phyloP scores from a whole-genome alignment of 2,797 vertebrate species.

The Carduelis carduelis region DNA sequence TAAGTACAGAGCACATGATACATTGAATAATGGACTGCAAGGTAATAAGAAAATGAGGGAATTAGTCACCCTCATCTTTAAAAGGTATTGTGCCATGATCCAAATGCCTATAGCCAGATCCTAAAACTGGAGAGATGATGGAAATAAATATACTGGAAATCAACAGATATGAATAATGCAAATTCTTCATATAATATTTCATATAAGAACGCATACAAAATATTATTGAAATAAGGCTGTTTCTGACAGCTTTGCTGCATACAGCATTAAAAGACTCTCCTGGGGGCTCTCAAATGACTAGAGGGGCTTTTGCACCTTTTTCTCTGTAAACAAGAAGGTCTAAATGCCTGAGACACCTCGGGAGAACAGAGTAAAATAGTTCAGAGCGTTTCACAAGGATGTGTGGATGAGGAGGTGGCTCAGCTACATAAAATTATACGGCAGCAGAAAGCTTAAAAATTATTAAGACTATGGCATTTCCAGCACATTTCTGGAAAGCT shows the following conservation, averaged over 20 bases:
- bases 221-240: background rate
- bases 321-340: background rate
- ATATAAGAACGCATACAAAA: background rate
- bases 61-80: background rate
- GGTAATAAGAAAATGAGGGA: background rate
- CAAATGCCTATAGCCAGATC: background rate
- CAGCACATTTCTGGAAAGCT: background rate
- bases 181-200: background rate
- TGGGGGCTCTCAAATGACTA: background rate
- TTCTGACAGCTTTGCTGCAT: background rate
- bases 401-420: background rate
- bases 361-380: accelerated
- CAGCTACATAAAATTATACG: background rate
- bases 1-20: background rate
- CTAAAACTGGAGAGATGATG: background rate
- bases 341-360: background rate
- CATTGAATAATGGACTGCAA: background rate
- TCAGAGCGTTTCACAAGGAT: background rate
- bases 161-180: background rate
- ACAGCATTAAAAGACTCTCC: background rate
- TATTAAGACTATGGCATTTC: background rate
- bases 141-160: background rate
- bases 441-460: background rate
- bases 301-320: background rate
- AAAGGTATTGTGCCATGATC: background rate